Base-by-base conservation (phyloP, 2,113 vertebrate genomes). In the Prochilodus magdalenae region DNA sequence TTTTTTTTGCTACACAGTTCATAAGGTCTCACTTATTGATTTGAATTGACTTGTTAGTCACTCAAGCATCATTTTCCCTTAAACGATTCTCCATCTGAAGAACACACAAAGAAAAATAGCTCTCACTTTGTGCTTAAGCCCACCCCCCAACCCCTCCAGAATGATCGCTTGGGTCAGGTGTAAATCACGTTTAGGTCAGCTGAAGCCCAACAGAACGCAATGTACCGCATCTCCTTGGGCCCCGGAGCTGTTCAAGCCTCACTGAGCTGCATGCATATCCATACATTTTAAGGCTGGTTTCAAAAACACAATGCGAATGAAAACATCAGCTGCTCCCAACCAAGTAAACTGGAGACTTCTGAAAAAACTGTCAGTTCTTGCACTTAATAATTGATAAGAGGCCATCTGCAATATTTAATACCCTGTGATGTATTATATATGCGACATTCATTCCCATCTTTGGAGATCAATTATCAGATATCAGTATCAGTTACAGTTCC, bases 401-500 rank as follows among this genome's bases (percentile, higher is more conserved):
- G 3, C 15, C 40, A 71, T 53, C 75, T 86, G 79, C 40, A 79
- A 81, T 82, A 63, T 84, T 82, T 78, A 71, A 74, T 69, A 22
- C 27, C 75, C 72, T 73, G 51, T 26, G 11, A 81, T 84, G 70
- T 84, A 81, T 86, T 80, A 86, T 86, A 81, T 33, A 82, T 81
- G 79, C 20, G 3, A 26, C 33, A 63, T 86, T 73, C 66, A 72
- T 36, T 65, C 70, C 36, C 65, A 57, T 53, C 55, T 72, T 73
- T 53, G 73, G 33, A 36, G 47, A 27, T 71, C 30, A 27, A 77
- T 77, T 29, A 22, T 26, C 81, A 76, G 73, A 51, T 70, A 71
- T 71, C 60, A 24, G 71, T 44, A 33, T 51, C 51, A 1, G 20
- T 70, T 75, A 70, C 33, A 18, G n/a, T 18, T 24, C 49, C 51